Conservation (phyloP, 2,113 vertebrate genomes). For the Eolophus roseicapilla region DNA sequence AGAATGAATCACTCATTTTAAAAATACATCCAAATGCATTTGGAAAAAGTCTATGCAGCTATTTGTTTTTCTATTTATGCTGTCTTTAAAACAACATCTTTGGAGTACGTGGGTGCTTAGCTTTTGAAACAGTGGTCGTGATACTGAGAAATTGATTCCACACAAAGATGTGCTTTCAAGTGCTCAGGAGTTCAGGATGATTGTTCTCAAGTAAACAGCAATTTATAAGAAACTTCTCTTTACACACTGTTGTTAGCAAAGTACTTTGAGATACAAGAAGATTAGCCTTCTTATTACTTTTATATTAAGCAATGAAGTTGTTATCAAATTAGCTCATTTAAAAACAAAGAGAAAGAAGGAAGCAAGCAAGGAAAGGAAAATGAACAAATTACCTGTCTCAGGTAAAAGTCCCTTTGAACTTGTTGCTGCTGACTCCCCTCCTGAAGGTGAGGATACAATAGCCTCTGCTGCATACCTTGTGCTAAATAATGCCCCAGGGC, state of each 20-base stretch:
- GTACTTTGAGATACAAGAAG: not conserved
- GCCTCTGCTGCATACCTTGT: conserved; percentile 68
- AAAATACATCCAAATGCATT: not conserved
- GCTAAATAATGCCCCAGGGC: conserved; percentile 74
- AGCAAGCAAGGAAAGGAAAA: not conserved
- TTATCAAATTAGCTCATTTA: not conserved
- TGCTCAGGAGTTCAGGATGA: not conserved
- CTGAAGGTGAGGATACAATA: conserved; percentile 57
- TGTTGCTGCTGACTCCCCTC: conserved; percentile 61
- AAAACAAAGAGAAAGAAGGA: not conserved
- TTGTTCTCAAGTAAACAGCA: not conserved
- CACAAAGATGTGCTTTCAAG: not conserved
- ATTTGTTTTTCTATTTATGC: not conserved
- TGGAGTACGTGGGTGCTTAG: not conserved
- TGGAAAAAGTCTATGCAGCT: not conserved
- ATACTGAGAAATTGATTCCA: not conserved
- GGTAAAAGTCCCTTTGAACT: conserved; percentile 64
- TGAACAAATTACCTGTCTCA: conserved; percentile 70
- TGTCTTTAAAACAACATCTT: not conserved
- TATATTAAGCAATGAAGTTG: not conserved
- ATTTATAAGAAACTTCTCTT: not conserved
- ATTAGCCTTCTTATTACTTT: not conserved
- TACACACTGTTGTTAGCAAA: not conserved
- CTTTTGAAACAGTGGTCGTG: not conserved
- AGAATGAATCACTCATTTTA: not conserved